phyloP scores from a whole-genome alignment of 1,140 invertebrate genomes.

The Cylas formicarius region DNA sequence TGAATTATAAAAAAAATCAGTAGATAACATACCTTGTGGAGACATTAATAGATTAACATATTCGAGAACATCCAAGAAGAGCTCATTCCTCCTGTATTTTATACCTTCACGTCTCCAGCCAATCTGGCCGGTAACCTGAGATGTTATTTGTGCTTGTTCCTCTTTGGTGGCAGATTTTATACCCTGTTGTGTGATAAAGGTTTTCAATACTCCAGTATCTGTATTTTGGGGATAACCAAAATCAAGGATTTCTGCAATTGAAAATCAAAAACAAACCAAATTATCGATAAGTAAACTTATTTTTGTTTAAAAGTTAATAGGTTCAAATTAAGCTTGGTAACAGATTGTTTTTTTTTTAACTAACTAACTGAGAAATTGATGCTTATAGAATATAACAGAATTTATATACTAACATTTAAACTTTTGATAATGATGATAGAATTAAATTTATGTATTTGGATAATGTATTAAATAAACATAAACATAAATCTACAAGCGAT shows the following conservation, averaged over 20 bases:
- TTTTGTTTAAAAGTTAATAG: constrained; percentile 3
- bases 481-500: not conserved
- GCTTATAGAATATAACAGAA: too few relatives aligned
- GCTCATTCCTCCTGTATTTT: constrained; percentile 96
- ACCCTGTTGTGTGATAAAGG: constrained; percentile 98
- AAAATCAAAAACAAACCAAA: not conserved
- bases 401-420: too few relatives aligned
- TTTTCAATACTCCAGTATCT: constrained; percentile 97
- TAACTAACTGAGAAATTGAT: too few relatives aligned
- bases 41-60: constrained; percentile 99
- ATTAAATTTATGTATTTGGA: too few relatives aligned
- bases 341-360: too few relatives aligned
- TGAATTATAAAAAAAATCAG: constrained; percentile 6
- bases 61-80: constrained; percentile 98
- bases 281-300: constrained; percentile 3
- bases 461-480: too few relatives aligned
- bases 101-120: constrained; percentile 99
- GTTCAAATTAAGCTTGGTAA: too few relatives aligned
- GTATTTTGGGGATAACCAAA: constrained; percentile 99
- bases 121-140: constrained; percentile 98
- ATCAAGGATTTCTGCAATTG: constrained; percentile 87
- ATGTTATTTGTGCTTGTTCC: constrained; percentile 99
- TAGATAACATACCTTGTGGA: constrained; percentile 86
- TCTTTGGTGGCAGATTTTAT: constrained; percentile 98
- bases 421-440: too few relatives aligned